A percentile compares a stretch with the other conserved stretches of the same genome.
These are phyloP conservation scores for Junco hyemalis DNA, from an alignment of 2,113 vertebrate species.

Conservation along the genomic window DNA sequence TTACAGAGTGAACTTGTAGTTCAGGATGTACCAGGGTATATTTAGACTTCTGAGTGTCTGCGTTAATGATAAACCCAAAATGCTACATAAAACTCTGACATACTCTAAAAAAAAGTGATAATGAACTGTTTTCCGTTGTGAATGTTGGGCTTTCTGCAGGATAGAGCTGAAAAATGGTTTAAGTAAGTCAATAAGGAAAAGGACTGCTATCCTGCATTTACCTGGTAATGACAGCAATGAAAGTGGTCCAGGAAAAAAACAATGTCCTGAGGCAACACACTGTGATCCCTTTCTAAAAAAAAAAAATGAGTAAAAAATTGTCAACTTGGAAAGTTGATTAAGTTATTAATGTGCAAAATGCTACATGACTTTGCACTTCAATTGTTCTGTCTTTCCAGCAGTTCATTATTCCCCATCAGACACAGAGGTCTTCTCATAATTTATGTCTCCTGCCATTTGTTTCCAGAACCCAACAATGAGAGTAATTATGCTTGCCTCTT, in stretches of 20 bases:
- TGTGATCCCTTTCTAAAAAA: neutral
- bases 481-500: constrained; percentile 30
- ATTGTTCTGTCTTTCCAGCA: neutral
- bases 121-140: neutral
- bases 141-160: neutral
- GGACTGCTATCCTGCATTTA: neutral
- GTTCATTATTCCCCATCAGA: constrained; percentile 37
- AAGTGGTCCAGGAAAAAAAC: neutral
- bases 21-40: constrained; percentile 4
- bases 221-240: neutral
- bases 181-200: constrained; percentile 11
- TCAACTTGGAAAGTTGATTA: constrained; percentile 15
- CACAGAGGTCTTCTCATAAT: constrained; percentile 26
- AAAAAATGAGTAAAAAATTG: neutral
- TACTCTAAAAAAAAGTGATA: neutral
- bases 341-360: constrained; percentile 14
- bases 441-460: constrained; percentile 16
- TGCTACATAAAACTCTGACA: neutral
- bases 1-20: neutral
- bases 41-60: neutral
- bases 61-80: constrained; percentile 2
- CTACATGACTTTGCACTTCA: neutral
- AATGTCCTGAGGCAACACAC: neutral
- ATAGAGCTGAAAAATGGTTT: neutral
- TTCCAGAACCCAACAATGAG: constrained; percentile 14